Base-by-base conservation (phyloP, 2,797 vertebrate genomes). In the Thamnophis elegans region DNA sequence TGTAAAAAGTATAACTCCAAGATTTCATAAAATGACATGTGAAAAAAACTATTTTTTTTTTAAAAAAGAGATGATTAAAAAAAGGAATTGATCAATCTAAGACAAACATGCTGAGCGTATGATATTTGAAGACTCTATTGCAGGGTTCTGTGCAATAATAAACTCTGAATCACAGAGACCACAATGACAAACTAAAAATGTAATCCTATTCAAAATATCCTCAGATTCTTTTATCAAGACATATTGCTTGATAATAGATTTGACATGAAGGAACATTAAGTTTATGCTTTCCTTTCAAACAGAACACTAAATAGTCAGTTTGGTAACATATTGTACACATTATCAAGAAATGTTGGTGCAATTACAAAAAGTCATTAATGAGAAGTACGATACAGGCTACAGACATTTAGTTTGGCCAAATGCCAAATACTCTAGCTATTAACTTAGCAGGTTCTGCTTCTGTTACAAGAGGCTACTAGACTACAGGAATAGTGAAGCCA, bases 331-430 rank as follows among this genome's bases (percentile, higher is more conserved):
- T 0, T 60, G 60, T 20, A 95, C 89, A 26, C 90, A 90, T 91
- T 85, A 93, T 51, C 62, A 94, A 95, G 93, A 95, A 96, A 95
- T 12, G n/a, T 36, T 82, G 91, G 88, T 53, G 87, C 51, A 89
- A 91, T 93, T 93, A 95, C 65, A 68, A 87, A 87, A 90, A 93
- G 53, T 78, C 47, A 85, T 87, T 47, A 90, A 6, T 55, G 60
- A 95, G 86, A 93, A 96, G 88, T 68, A 10, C 0, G 1, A 91
- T 89, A 91, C 0, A 42, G 7, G 3, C 78, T 88, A 58, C 28
- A 47, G 91, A 62, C 86, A 94, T 1, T 51, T 88, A 86, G 28
- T 91, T 8, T 90, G 91, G 60, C 36, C 22, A 9, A 0, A 0
- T 0, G 0, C 85, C 96, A 96, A 96, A 51, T 92, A 90, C 47